phyloP scores from a whole-genome alignment of 2,113 vertebrate species.

The Urocynchramus pylzowi region DNA sequence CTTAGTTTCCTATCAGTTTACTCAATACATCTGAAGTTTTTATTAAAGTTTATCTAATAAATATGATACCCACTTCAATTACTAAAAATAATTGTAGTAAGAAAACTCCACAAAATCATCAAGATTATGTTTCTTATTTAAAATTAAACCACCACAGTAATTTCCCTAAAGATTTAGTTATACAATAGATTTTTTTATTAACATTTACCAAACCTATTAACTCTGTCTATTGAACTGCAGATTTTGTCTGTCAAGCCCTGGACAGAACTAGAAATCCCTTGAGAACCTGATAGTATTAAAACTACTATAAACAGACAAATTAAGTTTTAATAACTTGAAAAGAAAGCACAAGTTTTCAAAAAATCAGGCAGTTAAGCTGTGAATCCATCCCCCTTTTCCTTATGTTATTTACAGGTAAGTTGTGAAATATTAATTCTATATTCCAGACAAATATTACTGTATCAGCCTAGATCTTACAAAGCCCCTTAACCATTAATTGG shows the following conservation, averaged over 20 bases:
- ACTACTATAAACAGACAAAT: background rate
- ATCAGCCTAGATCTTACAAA: background rate
- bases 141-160: slow-evolving; percentile 33
- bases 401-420: background rate
- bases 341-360: background rate
- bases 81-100: slow-evolving; percentile 50
- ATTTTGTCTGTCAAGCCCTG: background rate
- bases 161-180: slow-evolving; percentile 43
- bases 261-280: background rate
- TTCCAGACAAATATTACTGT: background rate
- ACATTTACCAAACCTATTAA: slow-evolving; percentile 60
- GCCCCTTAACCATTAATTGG: background rate
- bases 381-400: background rate
- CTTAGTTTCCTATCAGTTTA: slow-evolving; percentile 10
- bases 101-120: background rate
- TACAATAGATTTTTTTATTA: slow-evolving; percentile 55
- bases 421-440: background rate
- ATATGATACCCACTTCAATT: slow-evolving; percentile 51
- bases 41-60: slow-evolving; percentile 57
- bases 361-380: background rate
- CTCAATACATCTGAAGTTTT: background rate
- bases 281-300: background rate
- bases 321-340: slow-evolving; percentile 31
- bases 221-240: background rate
- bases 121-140: slow-evolving; percentile 28